phyloP scores from a whole-genome alignment of 2,888 invertebrate genomes.

The Morpho deidamia region DNA sequence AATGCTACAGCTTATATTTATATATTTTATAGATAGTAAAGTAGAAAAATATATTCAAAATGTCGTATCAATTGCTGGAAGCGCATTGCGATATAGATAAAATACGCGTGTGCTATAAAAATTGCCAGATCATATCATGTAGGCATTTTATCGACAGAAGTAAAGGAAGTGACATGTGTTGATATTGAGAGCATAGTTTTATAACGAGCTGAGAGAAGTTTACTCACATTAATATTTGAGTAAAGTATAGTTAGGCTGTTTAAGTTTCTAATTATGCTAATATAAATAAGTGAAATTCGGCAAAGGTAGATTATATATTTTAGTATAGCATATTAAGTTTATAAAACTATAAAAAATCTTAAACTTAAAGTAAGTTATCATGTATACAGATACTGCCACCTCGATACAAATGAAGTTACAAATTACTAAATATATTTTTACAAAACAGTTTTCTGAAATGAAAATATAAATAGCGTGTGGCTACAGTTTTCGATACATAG shows the following conservation, averaged over 20 bases:
- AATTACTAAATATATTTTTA: not conserved
- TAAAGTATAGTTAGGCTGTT: too few species aligned
- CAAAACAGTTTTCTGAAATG: not conserved
- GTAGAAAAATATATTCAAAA: too few species aligned
- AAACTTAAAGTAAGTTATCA: too few species aligned
- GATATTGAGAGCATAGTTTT: slow-evolving; percentile 39
- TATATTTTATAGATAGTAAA: too few species aligned
- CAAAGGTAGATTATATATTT: too few species aligned
- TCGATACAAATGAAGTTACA: not conserved
- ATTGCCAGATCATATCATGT: slow-evolving; percentile 24
- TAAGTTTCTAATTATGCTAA: too few species aligned
- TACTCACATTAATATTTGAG: too few species aligned
- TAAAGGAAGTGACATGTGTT: slow-evolving; percentile 44
- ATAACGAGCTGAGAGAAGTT: slow-evolving; percentile 26
- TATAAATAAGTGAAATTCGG: too few species aligned
- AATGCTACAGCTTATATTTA: too few species aligned
- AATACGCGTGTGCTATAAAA: slow-evolving; percentile 20
- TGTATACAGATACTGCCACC: not conserved
- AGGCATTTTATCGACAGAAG: slow-evolving; percentile 36
- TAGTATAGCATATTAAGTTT: too few species aligned
- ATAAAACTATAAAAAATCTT: too few species aligned
- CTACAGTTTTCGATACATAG: not conserved
- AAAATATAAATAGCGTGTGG: not conserved
- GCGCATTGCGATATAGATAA: slow-evolving; percentile 2
- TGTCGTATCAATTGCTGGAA: not conserved